phyloP scores from a whole-genome alignment of 2,888 invertebrate species.

The Conops quadrifasciatus region DNA sequence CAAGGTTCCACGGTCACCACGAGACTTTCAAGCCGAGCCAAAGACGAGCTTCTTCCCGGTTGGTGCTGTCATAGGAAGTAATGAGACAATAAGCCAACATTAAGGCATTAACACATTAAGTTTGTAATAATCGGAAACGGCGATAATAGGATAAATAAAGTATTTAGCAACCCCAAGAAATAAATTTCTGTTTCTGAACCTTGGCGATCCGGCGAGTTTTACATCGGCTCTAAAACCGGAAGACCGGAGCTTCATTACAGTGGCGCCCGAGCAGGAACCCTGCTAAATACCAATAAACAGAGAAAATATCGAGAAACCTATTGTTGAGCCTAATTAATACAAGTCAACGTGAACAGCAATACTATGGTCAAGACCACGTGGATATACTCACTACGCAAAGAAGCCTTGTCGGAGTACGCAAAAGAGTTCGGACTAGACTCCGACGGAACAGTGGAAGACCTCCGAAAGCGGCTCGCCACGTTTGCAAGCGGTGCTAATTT shows the following conservation, averaged over 20 bases:
- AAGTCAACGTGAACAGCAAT: no score
- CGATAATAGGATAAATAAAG: no score
- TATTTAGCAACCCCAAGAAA: neutral
- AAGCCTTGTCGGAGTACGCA: conserved; percentile 1
- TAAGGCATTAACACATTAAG: no score
- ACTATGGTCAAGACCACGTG: neutral
- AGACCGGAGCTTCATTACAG: conserved; percentile 4
- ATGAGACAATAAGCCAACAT: no score
- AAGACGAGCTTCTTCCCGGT: no score
- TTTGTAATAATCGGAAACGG: no score
- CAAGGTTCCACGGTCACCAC: no score
- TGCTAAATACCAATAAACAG: neutral
- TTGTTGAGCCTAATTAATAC: neutral
- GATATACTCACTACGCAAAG: neutral
- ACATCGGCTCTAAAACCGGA: neutral
- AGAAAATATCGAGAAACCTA: neutral
- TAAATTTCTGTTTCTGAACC: neutral
- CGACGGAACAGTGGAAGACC: neutral
- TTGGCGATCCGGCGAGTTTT: neutral
- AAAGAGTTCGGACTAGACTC: neutral
- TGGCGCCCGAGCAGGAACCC: conserved; percentile 1
- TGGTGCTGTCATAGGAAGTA: no score
- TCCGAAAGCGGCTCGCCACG: neutral
- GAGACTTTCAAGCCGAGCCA: no score
- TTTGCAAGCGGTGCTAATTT: no score